These are phyloP conservation scores for Scolopax rusticola DNA, from an alignment of 2,797 vertebrate genomes.

Conservation along the genomic window DNA sequence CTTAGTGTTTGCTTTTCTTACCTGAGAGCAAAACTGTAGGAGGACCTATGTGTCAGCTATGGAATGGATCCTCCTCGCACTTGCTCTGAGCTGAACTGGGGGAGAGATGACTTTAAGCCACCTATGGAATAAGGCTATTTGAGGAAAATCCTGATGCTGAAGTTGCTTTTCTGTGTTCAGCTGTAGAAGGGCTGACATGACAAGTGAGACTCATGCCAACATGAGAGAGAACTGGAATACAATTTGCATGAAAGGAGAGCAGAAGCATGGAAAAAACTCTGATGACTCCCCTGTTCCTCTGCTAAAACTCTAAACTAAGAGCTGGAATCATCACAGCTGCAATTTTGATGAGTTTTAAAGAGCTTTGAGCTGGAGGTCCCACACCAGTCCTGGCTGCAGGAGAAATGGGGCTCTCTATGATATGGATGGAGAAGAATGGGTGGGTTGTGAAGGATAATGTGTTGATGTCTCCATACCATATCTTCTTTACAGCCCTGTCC, in stretches of 20 bases:
- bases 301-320: not conserved
- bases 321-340: not conserved
- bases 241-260: not conserved
- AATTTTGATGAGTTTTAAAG: not conserved
- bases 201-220: not conserved
- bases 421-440: not conserved
- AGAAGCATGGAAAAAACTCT: not conserved
- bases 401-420: not conserved
- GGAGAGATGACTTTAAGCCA: not conserved
- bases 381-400: not conserved
- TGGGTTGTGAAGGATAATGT: not conserved
- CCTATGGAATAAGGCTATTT: too few relatives aligned
- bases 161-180: not conserved
- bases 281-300: not conserved
- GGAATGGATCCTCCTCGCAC: not conserved
- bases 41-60: not conserved
- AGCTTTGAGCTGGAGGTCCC: not conserved
- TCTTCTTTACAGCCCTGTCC: not conserved
- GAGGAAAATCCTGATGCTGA: not conserved
- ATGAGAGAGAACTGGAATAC: not conserved
- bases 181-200: not conserved
- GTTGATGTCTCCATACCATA: not conserved
- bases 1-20: not conserved
- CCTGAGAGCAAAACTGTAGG: not conserved
- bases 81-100: not conserved